Conservation (phyloP, 2,888 invertebrate species). For the Heliconius cydno region DNA sequence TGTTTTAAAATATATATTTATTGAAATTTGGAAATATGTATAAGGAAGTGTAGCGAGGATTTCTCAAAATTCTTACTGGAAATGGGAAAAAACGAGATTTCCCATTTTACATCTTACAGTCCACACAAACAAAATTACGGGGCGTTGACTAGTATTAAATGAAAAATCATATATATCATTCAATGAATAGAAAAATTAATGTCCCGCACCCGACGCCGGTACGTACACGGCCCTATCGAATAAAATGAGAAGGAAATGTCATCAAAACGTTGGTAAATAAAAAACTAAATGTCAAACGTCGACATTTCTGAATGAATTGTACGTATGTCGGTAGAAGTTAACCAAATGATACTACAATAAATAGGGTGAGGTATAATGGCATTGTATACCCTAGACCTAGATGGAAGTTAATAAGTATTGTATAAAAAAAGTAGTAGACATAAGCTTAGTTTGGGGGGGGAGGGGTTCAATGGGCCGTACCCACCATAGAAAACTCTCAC, state of each 20-base stretch:
- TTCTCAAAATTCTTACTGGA: too few relatives aligned
- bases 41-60: too few relatives aligned
- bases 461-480: too few relatives aligned
- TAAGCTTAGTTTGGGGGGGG: too few relatives aligned
- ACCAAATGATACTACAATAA: constrained; percentile 19
- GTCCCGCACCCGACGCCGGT: constrained; percentile 71
- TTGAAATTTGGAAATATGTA: too few relatives aligned
- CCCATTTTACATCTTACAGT: too few relatives aligned
- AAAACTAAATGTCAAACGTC: constrained; percentile 70
- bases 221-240: constrained; percentile 62
- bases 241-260: constrained; percentile 77
- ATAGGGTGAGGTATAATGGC: neutral
- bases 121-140: too few relatives aligned
- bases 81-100: too few relatives aligned
- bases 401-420: neutral
- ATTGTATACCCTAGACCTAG: neutral
- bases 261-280: constrained; percentile 81
- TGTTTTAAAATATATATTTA: too few relatives aligned
- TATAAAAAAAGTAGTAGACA: neutral
- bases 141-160: neutral
- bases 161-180: neutral
- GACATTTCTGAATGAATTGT: constrained; percentile 64
- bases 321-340: constrained; percentile 14
- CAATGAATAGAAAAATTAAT: constrained; percentile 72
- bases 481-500: too few relatives aligned